phyloP scores from a whole-genome alignment of 2,888 invertebrate species.

The Ferdinandea cuprea region DNA sequence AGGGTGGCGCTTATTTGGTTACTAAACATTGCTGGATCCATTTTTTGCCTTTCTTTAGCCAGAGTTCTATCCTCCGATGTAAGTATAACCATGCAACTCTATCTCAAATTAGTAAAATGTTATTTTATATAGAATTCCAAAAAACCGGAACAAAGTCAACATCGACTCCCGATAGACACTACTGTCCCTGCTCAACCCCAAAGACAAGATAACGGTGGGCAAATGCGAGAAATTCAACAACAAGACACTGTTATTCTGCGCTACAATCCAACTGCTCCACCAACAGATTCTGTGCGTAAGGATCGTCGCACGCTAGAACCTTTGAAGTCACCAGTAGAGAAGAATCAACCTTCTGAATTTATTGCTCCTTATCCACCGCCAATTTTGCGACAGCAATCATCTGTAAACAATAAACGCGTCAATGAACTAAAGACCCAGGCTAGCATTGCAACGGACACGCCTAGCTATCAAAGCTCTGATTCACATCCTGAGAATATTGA shows the following conservation, averaged over 20 bases:
- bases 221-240: constrained; percentile 45
- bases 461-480: constrained; percentile 79
- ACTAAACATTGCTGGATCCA: constrained; percentile 82
- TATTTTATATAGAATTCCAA: not conserved
- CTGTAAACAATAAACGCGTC: constrained; percentile 39
- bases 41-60: constrained; percentile 80
- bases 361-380: not conserved
- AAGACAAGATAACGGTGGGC: constrained; percentile 23
- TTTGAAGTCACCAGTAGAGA: constrained; percentile 23
- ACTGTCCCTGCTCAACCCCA: constrained; percentile 20
- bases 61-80: constrained; percentile 77
- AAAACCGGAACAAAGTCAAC: constrained; percentile 1
- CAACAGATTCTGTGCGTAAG: constrained; percentile 56
- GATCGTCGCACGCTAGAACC: constrained; percentile 64
- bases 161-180: constrained; percentile 48
- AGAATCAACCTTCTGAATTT: constrained; percentile 1
- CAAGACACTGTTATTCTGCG: constrained; percentile 51
- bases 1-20: constrained; percentile 83
- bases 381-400: constrained; percentile 25
- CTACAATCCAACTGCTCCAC: constrained; percentile 57
- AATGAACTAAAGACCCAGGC: constrained; percentile 39
- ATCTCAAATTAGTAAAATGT: not conserved
- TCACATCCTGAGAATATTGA: constrained; percentile 80
- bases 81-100: constrained; percentile 26
- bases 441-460: constrained; percentile 63